Evolutionary conservation across 30 jellyfish, hydroid and myxozoan species (phyloP).

Genomic region (Pelagia noctiluca): DNA sequence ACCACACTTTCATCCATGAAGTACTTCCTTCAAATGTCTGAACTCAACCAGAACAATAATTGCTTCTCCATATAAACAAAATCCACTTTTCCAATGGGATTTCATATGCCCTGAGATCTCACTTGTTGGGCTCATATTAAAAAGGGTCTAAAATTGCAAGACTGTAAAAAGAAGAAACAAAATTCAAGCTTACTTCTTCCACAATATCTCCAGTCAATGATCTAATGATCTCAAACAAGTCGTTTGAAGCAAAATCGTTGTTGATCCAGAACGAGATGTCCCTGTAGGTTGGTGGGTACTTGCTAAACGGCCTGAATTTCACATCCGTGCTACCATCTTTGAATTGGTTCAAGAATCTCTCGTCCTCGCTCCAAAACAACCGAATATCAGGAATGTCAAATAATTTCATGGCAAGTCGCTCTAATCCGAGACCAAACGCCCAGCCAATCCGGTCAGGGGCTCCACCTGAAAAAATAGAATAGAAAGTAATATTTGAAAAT

Average conservation of each 20-base stretch:
- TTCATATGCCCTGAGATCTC: neutral
- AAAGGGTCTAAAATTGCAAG: neutral
- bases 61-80: neutral
- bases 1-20: too few relatives aligned
- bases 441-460: slow-evolving; percentile 95
- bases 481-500: neutral
- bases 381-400: slow-evolving; percentile 97
- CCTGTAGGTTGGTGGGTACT: slow-evolving; percentile 95
- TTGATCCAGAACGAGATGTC: slow-evolving; percentile 97
- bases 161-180: neutral
- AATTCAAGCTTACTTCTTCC: slow-evolving; percentile 86
- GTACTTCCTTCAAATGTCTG: too few relatives aligned
- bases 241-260: slow-evolving; percentile 77
- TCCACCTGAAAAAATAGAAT: slow-evolving; percentile 80
- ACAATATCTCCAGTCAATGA: slow-evolving; percentile 93
- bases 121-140: neutral
- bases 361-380: slow-evolving; percentile 98
- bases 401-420: slow-evolving; percentile 95
- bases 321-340: slow-evolving; percentile 46
- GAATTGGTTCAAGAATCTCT: slow-evolving; percentile 90
- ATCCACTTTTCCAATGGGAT: neutral
- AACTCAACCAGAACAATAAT: too few relatives aligned
- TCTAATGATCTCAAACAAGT: slow-evolving; percentile 89
- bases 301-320: slow-evolving; percentile 94
- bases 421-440: slow-evolving; percentile 99